phyloP scores from a whole-genome alignment of 2,797 vertebrate genomes.

The Limosa lapponica region DNA sequence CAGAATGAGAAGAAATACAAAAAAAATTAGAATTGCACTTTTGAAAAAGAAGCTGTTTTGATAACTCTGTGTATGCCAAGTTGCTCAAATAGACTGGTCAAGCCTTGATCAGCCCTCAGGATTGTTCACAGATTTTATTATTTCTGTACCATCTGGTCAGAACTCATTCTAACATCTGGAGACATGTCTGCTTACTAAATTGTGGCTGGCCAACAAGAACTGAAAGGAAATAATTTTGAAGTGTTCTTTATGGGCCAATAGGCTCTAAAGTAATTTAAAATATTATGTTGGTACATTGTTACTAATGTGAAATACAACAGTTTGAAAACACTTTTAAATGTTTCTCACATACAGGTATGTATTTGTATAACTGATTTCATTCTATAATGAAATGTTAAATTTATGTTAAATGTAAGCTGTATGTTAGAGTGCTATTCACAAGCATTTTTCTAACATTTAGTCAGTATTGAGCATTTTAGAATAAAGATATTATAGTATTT shows the following conservation, averaged over 20 bases:
- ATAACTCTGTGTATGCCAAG: neutral
- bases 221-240: neutral
- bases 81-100: neutral
- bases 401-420: neutral
- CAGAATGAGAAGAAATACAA: neutral
- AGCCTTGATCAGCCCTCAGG: neutral
- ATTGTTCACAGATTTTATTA: conserved; percentile 1
- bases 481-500: neutral
- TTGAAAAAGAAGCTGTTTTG: neutral
- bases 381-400: neutral
- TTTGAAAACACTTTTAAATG: neutral
- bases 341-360: neutral
- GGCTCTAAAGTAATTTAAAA: neutral
- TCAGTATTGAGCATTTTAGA: neutral
- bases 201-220: neutral
- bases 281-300: neutral
- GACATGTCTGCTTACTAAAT: neutral
- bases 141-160: conserved; percentile 32
- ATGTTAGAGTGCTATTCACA: neutral
- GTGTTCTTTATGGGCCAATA: neutral
- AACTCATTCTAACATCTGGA: neutral
- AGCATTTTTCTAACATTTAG: neutral
- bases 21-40: neutral
- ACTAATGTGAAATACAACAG: neutral
- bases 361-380: neutral